Base-by-base conservation (phyloP, 2,888 invertebrate genomes). In the Acrobeloides nanus region DNA sequence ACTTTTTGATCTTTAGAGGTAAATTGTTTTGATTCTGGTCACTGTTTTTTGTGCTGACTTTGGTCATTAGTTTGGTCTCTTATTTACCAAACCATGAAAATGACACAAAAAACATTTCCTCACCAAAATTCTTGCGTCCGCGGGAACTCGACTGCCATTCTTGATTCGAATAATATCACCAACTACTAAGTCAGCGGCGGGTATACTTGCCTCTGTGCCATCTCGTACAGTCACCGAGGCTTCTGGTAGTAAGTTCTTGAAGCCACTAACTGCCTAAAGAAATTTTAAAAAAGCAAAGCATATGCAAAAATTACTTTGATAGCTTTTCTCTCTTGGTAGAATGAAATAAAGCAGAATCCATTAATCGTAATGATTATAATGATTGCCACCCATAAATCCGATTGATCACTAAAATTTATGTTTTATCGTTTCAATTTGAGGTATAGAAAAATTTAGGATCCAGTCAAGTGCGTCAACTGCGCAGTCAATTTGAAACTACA, bases 91-190 rank as follows among this genome's bases (percentile, higher is more conserved):
- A n/a, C n/a, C n/a, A n/a, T n/a, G n/a, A n/a, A n/a, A n/a, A n/a
- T n/a, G n/a, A n/a, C n/a, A n/a, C n/a, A n/a, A n/a, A n/a, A n/a
- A n/a, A n/a, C n/a, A n/a, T n/a, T n/a, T n/a, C n/a, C n/a, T n/a
- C n/a, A n/a, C n/a, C n/a, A n/a, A n/a, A n/a, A 38, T 32, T 33
- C 39, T 10, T 10, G 23, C 39, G 34, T 38, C 39, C 1, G 39
- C 39, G 3, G 39, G 39, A 1, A 38, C 39, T 26, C 39, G 39
- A 10, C 20, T 38, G 10, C 39, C 39, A 38, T 38, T 38, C n/a
- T 38, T 38, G 38, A 38, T 38, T 3, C 24, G 2, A 21, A 38
- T 38, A 12, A 38, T 12, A 23, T 38, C 39, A 10, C 39, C 39
- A 21, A 26, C 34, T 23, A 38, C 39, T 10, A 38, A 32, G 4